These are phyloP conservation scores for Heliconius hewitsoni DNA, from an alignment of 1,140 invertebrate species.

Conservation along the genomic window DNA sequence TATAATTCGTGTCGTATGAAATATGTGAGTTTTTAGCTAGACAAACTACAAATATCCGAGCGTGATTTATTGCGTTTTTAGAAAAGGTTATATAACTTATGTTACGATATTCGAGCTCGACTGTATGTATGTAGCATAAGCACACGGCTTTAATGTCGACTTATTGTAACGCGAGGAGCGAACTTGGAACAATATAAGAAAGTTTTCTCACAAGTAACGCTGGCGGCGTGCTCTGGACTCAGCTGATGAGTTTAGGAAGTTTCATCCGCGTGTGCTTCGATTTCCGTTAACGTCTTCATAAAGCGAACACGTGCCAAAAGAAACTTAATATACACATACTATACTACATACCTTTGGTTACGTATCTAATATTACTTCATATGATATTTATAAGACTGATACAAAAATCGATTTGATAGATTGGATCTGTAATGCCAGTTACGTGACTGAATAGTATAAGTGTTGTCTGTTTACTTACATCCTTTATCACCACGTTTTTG, in stretches of 20 bases:
- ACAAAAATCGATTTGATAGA: neutral
- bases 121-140: neutral
- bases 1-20: neutral
- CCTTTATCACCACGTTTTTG: neutral
- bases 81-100: slow-evolving; percentile 8
- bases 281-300: slow-evolving; percentile 38
- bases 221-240: slow-evolving; percentile 41
- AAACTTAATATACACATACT: slow-evolving; percentile 21
- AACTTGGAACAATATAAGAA: slow-evolving; percentile 61
- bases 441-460: neutral
- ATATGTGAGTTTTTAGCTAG: slow-evolving; percentile 6
- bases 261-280: slow-evolving; percentile 34
- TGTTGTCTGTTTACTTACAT: neutral
- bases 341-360: neutral
- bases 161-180: slow-evolving; percentile 32
- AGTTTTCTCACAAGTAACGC: slow-evolving; percentile 66
- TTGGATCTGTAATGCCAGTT: neutral
- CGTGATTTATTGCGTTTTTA: slow-evolving; percentile 11
- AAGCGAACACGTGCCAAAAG: slow-evolving; percentile 39
- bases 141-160: slow-evolving; percentile 18
- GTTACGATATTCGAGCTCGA: neutral
- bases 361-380: slow-evolving; percentile 26
- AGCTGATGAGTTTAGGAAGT: slow-evolving; percentile 50
- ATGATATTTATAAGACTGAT: neutral
- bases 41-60: neutral